A percentile compares a stretch with the other conserved stretches of the same genome.
Conservation (phyloP, 2,797 vertebrate species). For the Myripristis murdjan region DNA sequence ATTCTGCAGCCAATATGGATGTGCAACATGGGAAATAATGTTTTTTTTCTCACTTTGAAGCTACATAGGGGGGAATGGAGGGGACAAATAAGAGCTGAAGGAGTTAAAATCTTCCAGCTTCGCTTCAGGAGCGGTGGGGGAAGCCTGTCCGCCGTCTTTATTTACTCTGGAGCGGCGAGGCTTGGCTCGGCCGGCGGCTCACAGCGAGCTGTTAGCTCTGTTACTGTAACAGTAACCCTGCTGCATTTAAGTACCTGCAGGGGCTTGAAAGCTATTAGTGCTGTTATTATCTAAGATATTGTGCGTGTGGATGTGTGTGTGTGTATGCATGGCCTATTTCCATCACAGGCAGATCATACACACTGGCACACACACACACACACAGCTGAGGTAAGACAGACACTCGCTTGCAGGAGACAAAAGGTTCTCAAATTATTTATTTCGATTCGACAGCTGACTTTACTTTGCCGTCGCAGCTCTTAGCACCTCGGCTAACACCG, state of each 20-base stretch:
- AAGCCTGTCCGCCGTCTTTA: conserved; percentile 35
- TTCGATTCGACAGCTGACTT: conserved; percentile 13
- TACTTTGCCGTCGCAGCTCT: conserved; percentile 12
- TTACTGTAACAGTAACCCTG: conserved; percentile 58
- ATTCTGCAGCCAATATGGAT: no score
- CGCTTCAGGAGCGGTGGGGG: conserved; percentile 19
- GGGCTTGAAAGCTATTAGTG: conserved; percentile 48
- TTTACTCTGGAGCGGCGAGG: conserved; percentile 48
- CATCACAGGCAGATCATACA: neutral
- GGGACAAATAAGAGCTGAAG: no score
- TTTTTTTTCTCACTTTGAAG: no score
- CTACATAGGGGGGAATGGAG: no score
- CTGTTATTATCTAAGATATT: conserved; percentile 51
- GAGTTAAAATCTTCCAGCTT: conserved; percentile 6
- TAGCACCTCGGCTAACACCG: conserved; percentile 3
- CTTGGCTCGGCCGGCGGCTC: conserved; percentile 17
- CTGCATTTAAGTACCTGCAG: conserved; percentile 49
- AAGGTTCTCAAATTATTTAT: conserved; percentile 39
- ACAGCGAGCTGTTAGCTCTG: conserved; percentile 52
- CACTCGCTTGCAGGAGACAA: conserved; percentile 32
- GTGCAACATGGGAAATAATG: no score
- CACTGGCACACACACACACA: conserved; percentile 23
- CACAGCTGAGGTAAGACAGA: conserved; percentile 40
- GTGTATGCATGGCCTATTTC: neutral
- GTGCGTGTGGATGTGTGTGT: conserved; percentile 5